Evolutionary conservation across 2,113 vertebrate genomes (phyloP), one percentile per base, ranked within the genome.

Genomic region (Laticauda laticaudata): DNA sequence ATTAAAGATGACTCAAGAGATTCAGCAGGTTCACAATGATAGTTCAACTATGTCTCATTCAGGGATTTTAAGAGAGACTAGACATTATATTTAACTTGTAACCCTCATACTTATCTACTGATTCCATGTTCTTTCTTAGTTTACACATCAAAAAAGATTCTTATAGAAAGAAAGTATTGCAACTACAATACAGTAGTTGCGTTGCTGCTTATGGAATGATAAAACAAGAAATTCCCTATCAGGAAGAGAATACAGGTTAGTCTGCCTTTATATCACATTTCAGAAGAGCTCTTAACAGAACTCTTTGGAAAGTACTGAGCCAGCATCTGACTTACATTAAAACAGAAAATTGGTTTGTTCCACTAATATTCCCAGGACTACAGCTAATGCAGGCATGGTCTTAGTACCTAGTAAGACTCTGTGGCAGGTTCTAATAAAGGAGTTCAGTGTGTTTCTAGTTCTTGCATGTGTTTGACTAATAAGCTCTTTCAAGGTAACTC

Each of bases 341-440:
- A 54, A 85, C 48, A 91, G 23, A 56, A 23, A 18, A 87, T 90
- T 92, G 69, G 92, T 55, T 86, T 86, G 85, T 86, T 92, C 64
- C 87, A 59, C 6, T 51, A 86, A 86, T 92, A 89, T 90, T 85
- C 69, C 87, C 61, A 92, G 0, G 29, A 92, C 26, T 92, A 45
- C 43, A 90, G 88, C 26, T 90, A 90, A 90, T 51, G 43, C 54
- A 51, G 53, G 64, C 69, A 90, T 92, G 43, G 88, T 86, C 85
- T 90, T 86, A 90, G 43, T 39, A 55, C 89, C 26, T 85, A 43
- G 29, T 92, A 92, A 92, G 85, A 43, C 69, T 92, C 88, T 92
- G 69, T 92, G 92, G 69, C 69, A 90, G 69, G 54, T 90, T 92
- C 69, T 90, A 90, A 92, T 90, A 90, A 56, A 92, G 51, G 89